Evolutionary conservation across 2,888 invertebrate genomes (phyloP), one percentile per base, ranked within the genome.

Genomic region (Thymelicus sylvestris): DNA sequence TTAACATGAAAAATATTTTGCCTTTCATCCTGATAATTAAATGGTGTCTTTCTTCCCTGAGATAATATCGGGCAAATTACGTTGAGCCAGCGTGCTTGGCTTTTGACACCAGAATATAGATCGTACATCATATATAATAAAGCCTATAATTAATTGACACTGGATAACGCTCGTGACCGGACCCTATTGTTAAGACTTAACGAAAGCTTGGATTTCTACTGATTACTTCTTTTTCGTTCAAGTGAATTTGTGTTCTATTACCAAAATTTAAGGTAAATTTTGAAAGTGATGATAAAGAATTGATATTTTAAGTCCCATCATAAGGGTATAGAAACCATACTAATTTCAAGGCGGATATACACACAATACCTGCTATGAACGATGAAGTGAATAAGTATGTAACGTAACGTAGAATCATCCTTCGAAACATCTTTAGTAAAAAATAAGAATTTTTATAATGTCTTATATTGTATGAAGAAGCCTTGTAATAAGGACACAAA

Each of bases 101-200:
- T 31, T 12, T 48, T 44, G 24, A 12, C 57, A 57, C 24, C 7
- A 24, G 7, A 66, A 44, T n/a, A 19, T 44, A 19, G 39, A n/a
- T 57, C 7, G n/a, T 66, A 57, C 6, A 24, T 15, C 8, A 7
- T 59, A 8, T 5, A n/a, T 8, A 24, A 66, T 66, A 66, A 44
- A 57, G 57, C 6, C 47, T 15, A 65, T 66, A 57, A 66, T 66
- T 38, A 38, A 41, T 8, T 38, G 15, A 5, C 15, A 7, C 4
- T 52, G 7, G 59, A 5, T 7, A 19, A 62, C 47, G 55, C 41
- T 55, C 66, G 66, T 66, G 66, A 55, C 24, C 24, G 6, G 44
- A 55, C 13, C 55, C 41, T 39, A 44, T 41, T 66, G 66, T 44
- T 10, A 44, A 39, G 66, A 57, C 66, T 65, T 65, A 66, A 41